Evolutionary conservation across 2,113 vertebrate species (phyloP).

Genomic region (Otocyon megalotis): DNA sequence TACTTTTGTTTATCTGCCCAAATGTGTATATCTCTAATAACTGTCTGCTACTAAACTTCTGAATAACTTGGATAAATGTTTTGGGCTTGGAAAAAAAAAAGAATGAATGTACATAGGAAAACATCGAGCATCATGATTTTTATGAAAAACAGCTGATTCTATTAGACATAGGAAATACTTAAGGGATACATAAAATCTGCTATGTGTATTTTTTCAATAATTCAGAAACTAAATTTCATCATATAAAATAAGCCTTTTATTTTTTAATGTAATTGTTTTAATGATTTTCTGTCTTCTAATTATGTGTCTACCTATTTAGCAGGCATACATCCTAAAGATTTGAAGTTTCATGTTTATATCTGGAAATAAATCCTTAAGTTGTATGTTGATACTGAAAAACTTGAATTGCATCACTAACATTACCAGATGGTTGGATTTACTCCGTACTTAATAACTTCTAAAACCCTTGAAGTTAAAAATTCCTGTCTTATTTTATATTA

Average conservation of each 20-base stretch:
- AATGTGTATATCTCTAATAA: not conserved
- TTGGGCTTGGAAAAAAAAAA: slow-evolving; percentile 18
- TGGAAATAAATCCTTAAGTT: slow-evolving; percentile 72
- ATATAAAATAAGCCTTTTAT: not conserved
- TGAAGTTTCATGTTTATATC: slow-evolving; percentile 67
- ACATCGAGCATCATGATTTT: not conserved
- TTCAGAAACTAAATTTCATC: not conserved
- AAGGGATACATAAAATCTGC: not conserved
- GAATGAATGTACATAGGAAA: not conserved
- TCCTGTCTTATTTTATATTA: slow-evolving; percentile 50
- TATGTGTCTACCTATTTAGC: slow-evolving; percentile 66
- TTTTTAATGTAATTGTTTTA: slow-evolving; percentile 72
- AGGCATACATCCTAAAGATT: slow-evolving; percentile 61
- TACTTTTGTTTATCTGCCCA: not conserved
- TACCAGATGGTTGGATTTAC: slow-evolving; percentile 62
- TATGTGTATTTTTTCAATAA: not conserved
- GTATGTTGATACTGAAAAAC: slow-evolving; percentile 52
- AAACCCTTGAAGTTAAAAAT: slow-evolving; percentile 63
- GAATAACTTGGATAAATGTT: not conserved
- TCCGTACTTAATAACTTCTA: slow-evolving; percentile 62
- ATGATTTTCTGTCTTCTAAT: slow-evolving; percentile 15
- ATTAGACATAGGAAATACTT: not conserved
- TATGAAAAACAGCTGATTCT: not conserved
- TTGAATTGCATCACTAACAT: slow-evolving; percentile 28
- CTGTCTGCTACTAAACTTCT: not conserved